phyloP scores from a whole-genome alignment of 2,113 vertebrate species.

The Ceyx margarethae region DNA sequence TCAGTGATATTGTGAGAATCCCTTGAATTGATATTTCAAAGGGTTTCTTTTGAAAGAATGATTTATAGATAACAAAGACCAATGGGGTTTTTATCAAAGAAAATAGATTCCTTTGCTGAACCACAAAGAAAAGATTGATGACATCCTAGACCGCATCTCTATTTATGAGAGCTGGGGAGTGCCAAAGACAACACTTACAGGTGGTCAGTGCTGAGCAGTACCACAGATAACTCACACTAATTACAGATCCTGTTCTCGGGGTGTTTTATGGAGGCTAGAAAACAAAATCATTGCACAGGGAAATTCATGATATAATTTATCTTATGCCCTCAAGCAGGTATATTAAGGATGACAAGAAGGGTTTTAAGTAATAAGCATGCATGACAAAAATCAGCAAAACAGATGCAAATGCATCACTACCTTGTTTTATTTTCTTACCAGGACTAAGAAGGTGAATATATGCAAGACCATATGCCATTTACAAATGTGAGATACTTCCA shows the following conservation, averaged over 20 bases:
- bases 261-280: neutral
- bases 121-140: slow-evolving; percentile 73
- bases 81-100: slow-evolving; percentile 74
- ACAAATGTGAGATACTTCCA: neutral
- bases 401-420: neutral
- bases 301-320: neutral
- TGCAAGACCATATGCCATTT: neutral
- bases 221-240: slow-evolving; percentile 28
- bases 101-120: slow-evolving; percentile 74
- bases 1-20: slow-evolving; percentile 60
- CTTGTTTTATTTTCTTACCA: neutral
- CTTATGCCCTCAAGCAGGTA: neutral
- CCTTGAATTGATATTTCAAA: slow-evolving; percentile 74
- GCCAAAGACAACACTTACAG: slow-evolving; percentile 54
- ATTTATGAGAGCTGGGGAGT: slow-evolving; percentile 41
- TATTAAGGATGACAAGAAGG: neutral
- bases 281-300: neutral
- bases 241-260: neutral
- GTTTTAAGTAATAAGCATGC: neutral
- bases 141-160: slow-evolving; percentile 55
- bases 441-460: neutral
- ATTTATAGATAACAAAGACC: slow-evolving; percentile 77
- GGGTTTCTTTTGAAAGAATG: slow-evolving; percentile 70
- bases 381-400: neutral
- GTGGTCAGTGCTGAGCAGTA: neutral